A percentile compares a stretch with the other conserved stretches of the same genome.
phyloP scores from a whole-genome alignment of 2,113 vertebrate species.

The Sturnus vulgaris region DNA sequence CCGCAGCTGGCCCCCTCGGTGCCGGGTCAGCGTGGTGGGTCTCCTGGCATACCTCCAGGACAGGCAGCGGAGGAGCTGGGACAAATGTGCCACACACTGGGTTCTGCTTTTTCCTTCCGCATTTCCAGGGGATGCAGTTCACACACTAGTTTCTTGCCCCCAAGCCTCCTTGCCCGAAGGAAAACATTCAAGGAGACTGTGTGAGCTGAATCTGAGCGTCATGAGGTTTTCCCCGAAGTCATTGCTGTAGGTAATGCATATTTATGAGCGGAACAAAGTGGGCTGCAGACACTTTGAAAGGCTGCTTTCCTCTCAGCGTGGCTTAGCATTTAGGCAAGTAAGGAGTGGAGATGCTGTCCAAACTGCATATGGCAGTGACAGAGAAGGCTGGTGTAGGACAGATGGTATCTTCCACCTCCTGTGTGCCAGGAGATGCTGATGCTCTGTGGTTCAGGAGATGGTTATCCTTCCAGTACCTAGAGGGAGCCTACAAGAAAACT shows the following conservation, averaged over 20 bases:
- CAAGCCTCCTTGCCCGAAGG: slow-evolving; percentile 17
- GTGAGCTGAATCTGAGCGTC: not conserved
- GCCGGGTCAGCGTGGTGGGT: accelerated
- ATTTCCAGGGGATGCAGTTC: not conserved
- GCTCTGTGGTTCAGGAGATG: not conserved
- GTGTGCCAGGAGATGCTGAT: not conserved
- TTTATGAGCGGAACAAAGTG: slow-evolving; percentile 49
- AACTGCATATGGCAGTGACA: not conserved
- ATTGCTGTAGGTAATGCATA: slow-evolving; percentile 46
- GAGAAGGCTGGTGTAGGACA: not conserved
- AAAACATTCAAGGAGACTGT: slow-evolving; percentile 38
- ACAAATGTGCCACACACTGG: accelerated
- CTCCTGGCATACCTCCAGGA: not conserved
- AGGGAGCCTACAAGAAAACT: not conserved
- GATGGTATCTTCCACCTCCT: not conserved
- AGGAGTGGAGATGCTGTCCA: not conserved
- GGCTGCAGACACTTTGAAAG: not conserved
- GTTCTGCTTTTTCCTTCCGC: not conserved
- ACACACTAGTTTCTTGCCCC: not conserved
- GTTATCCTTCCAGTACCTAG: not conserved
- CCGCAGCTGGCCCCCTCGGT: accelerated
- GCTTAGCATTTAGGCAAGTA: not conserved
- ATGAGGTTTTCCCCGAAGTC: slow-evolving; percentile 31
- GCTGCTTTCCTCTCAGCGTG: not conserved
- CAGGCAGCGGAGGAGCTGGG: not conserved